These are phyloP conservation scores for Caerostris extrusa DNA, from an alignment of 1,140 invertebrate species.

Conservation along the genomic window DNA sequence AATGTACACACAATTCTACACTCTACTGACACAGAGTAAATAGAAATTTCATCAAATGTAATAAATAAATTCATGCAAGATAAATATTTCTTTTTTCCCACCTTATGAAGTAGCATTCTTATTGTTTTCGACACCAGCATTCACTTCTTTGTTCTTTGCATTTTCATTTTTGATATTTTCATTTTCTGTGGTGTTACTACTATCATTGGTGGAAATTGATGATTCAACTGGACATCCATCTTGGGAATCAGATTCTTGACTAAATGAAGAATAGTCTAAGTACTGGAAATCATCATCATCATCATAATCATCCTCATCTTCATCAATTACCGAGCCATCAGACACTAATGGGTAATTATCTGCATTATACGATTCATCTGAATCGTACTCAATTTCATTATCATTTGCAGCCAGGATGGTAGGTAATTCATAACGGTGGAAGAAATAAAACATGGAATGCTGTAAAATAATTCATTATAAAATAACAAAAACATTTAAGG, in stretches of 20 bases:
- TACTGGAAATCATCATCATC: background rate
- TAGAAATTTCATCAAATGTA: background rate
- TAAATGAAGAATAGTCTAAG: background rate
- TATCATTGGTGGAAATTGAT: background rate
- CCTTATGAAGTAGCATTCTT: background rate
- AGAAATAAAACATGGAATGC: slow-evolving; percentile 99
- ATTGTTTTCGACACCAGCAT: background rate
- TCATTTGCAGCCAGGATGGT: slow-evolving; percentile 44
- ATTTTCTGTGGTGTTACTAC: background rate
- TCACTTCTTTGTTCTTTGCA: background rate
- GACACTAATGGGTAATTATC: slow-evolving; percentile 26
- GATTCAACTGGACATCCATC: background rate
- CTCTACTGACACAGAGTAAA: background rate
- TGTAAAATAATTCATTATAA: slow-evolving; percentile 82
- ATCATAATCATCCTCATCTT: background rate
- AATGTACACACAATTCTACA: background rate
- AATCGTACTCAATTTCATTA: slow-evolving; percentile 15
- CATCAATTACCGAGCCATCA: background rate
- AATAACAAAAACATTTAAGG: too few species aligned
- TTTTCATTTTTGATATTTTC: too few species aligned
- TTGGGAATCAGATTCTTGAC: background rate
- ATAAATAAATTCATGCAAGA: slow-evolving; percentile 2
- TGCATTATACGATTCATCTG: slow-evolving; percentile 20
- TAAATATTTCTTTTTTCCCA: background rate
- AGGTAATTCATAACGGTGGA: slow-evolving; percentile 99